Conservation (phyloP, 1,140 invertebrate genomes). For the Brachionus koreanus region DNA sequence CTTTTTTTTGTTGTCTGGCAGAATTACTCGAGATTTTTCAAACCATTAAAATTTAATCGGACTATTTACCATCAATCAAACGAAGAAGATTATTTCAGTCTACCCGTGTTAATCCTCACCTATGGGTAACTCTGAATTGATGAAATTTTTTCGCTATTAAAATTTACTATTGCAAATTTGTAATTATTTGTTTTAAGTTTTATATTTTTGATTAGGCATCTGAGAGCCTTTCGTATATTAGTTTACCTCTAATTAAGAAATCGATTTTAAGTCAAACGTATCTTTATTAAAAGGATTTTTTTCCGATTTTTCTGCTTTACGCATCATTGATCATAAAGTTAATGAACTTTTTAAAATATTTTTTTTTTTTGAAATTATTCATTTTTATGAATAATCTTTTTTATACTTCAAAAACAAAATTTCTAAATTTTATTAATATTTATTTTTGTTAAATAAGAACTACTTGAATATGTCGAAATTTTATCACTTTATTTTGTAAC, state of each 20-base stretch:
- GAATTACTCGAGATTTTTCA: neutral
- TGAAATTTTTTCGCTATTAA: neutral
- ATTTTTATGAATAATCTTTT: neutral
- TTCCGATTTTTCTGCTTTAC: neutral
- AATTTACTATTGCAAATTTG: neutral
- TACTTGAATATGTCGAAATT: neutral
- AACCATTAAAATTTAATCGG: neutral
- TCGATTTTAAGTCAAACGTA: neutral
- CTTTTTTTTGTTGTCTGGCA: neutral
- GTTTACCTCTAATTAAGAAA: neutral
- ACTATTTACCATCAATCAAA: slow-evolving; percentile 9
- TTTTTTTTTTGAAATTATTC: neutral
- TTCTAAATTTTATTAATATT: too few relatives aligned
- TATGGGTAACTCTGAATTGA: neutral
- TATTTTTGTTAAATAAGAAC: neutral
- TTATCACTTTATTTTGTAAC: neutral
- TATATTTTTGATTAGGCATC: neutral
- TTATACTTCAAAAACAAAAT: too few relatives aligned
- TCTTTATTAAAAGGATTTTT: neutral
- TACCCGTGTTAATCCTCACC: neutral
- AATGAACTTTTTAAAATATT: neutral
- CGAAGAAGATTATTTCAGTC: neutral
- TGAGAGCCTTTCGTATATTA: neutral
- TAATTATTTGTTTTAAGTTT: neutral
- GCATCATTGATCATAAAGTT: neutral